Percentiles rank a stretch among this genome's conserved stretches.
Evolutionary conservation across 2,113 vertebrate species (phyloP).

Genomic region (Lutjanus erythropterus): DNA sequence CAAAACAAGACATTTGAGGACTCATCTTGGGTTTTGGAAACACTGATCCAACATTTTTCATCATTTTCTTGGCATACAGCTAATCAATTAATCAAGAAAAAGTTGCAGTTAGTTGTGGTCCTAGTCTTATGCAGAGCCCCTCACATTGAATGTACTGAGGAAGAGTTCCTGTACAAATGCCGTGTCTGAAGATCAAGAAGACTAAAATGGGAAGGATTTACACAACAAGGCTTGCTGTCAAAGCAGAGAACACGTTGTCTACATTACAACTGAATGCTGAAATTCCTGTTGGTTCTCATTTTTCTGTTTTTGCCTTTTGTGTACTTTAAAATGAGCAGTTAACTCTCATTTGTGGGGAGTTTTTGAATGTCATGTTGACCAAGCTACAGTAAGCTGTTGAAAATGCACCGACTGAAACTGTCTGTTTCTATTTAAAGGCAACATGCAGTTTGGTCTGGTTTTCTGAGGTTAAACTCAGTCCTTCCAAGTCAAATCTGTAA

Average conservation of each 20-base stretch:
- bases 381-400: background rate
- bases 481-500: slow-evolving; percentile 55
- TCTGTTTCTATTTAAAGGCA: slow-evolving; percentile 37
- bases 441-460: slow-evolving; percentile 30
- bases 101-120: too few species aligned
- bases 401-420: background rate
- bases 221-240: background rate
- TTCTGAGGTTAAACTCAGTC: slow-evolving; percentile 36
- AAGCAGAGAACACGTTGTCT: background rate
- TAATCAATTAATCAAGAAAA: too few species aligned
- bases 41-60: too few species aligned
- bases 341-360: background rate
- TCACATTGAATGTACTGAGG: too few species aligned
- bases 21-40: too few species aligned
- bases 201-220: slow-evolving; percentile 4
- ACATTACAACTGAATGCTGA: background rate
- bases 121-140: too few species aligned
- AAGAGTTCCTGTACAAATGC: background rate
- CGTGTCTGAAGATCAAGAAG: background rate
- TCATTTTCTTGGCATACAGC: too few species aligned
- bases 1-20: too few species aligned
- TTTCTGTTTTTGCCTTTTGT: background rate
- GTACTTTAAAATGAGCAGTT: background rate
- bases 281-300: background rate
- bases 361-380: background rate